A percentile compares a stretch with the other conserved stretches of the same genome.
phyloP scores from a whole-genome alignment of 2,888 invertebrate species.

The Watsonalla cultraria region DNA sequence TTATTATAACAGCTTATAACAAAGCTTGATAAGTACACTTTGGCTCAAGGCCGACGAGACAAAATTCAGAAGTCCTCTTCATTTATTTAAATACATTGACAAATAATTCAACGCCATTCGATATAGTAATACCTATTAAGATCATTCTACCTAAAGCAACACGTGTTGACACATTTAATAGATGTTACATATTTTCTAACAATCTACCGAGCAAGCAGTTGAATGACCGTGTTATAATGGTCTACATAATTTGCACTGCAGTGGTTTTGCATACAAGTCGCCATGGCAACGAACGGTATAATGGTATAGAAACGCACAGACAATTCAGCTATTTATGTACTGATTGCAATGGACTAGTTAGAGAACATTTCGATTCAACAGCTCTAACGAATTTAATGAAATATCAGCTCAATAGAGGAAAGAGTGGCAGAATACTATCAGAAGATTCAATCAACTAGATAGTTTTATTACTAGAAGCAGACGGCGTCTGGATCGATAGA shows the following conservation, averaged over 20 bases:
- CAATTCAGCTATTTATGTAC: background rate
- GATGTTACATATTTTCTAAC: background rate
- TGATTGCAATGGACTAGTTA: background rate
- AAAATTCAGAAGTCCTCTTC: no score
- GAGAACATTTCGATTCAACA: background rate
- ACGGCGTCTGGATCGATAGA: no score
- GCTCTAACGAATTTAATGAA: background rate
- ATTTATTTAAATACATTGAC: no score
- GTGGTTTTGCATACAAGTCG: slow-evolving; percentile 27
- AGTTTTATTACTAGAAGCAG: no score
- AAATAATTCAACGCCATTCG: no score
- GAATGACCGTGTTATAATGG: slow-evolving; percentile 14
- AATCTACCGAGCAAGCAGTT: background rate
- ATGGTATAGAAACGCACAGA: background rate
- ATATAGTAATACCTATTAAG: no score
- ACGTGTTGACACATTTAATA: no score
- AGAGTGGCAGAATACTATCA: background rate
- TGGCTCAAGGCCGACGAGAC: no score
- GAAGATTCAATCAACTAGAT: no score
- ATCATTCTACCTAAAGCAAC: no score
- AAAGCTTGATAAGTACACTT: no score
- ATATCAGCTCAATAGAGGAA: background rate
- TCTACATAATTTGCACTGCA: slow-evolving; percentile 27
- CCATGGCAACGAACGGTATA: slow-evolving; percentile 19
- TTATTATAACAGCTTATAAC: no score